These are phyloP conservation scores for Fulmarus glacialis DNA, from an alignment of 2,113 vertebrate species.

Conservation along the genomic window DNA sequence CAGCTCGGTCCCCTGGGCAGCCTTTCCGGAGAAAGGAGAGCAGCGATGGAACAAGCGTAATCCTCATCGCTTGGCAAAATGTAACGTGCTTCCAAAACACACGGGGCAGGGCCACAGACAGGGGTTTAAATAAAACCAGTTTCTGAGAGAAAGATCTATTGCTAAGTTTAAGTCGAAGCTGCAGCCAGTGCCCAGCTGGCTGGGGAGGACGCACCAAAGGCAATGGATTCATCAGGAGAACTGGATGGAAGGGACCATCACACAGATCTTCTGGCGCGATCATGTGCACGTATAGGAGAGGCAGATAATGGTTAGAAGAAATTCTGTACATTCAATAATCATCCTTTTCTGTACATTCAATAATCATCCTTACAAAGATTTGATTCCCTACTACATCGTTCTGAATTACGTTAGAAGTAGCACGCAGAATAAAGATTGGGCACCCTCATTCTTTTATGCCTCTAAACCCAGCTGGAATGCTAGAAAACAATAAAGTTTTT, in stretches of 20 bases:
- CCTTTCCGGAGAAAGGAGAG: neutral
- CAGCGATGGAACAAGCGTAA: neutral
- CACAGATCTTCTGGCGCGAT: neutral
- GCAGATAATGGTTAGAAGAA: neutral
- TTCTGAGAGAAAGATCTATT: neutral
- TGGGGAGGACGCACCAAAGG: neutral
- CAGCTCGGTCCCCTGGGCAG: constrained; percentile 31
- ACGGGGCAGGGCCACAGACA: neutral
- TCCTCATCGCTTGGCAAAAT: neutral
- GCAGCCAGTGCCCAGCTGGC: neutral
- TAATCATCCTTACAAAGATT: neutral
- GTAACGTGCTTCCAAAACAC: neutral
- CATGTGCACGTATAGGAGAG: neutral
- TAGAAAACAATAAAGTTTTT: neutral
- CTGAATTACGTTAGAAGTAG: neutral
- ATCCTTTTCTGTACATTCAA: neutral
- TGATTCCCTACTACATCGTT: constrained; percentile 17
- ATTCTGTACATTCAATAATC: neutral
- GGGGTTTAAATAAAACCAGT: neutral
- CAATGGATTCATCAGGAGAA: neutral
- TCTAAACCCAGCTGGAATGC: neutral
- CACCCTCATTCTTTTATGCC: neutral
- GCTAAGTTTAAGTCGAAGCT: neutral
- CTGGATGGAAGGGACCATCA: neutral
- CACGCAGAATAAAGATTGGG: neutral